Percentiles rank a stretch among this genome's conserved stretches.
Conservation (phyloP, 2,888 invertebrate genomes). For the Clusia tigrina region DNA sequence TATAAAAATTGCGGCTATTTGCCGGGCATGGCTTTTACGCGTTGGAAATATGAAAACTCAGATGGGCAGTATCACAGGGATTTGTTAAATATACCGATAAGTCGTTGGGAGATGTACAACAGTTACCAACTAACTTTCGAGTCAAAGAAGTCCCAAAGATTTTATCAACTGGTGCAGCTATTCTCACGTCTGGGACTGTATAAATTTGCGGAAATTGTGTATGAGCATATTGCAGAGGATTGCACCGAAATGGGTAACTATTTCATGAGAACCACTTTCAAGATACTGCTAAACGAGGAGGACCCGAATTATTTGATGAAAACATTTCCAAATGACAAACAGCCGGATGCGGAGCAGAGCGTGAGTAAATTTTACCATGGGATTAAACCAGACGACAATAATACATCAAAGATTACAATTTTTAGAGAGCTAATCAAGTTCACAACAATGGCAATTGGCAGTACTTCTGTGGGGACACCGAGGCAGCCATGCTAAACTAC, state of each 20-base stretch:
- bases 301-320: constrained; percentile 20
- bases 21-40: constrained; percentile 50
- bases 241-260: constrained; percentile 41
- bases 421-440: constrained; percentile 34
- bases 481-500: constrained; percentile 40
- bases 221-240: constrained; percentile 39
- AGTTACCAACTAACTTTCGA: constrained; percentile 32
- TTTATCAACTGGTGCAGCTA: constrained; percentile 38
- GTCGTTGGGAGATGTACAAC: constrained; percentile 42
- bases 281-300: constrained; percentile 41
- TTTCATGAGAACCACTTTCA: constrained; percentile 44
- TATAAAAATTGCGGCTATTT: constrained; percentile 42
- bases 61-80: constrained; percentile 22
- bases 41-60: constrained; percentile 50
- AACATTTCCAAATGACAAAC: neutral
- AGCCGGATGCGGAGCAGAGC: constrained; percentile 8
- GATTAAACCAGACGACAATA: too few species aligned
- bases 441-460: constrained; percentile 52
- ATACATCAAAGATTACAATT: neutral
- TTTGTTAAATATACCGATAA: constrained; percentile 37
- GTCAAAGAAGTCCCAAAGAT: constrained; percentile 26
- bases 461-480: constrained; percentile 32
- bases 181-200: constrained; percentile 48
- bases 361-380: constrained; percentile 35
- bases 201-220: constrained; percentile 48